Percentiles rank a stretch among this genome's conserved stretches.
phyloP scores from a whole-genome alignment of 2,888 invertebrate genomes.

The Platycheirus rosarum region DNA sequence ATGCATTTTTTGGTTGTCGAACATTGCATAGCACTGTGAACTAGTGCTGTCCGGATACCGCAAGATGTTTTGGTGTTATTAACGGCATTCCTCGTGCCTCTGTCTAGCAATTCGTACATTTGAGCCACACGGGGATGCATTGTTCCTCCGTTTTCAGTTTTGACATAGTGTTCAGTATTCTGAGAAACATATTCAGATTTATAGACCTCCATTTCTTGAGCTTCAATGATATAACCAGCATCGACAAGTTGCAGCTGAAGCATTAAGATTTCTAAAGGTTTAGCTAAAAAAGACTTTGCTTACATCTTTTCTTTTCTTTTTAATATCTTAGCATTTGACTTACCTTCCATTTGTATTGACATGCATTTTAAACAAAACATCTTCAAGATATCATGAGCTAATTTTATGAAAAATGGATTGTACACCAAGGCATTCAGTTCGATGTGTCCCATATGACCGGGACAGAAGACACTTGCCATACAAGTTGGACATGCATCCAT shows the following conservation, averaged over 20 bases:
- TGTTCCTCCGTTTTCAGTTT: constrained; percentile 78
- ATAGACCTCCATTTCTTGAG: constrained; percentile 86
- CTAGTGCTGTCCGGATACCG: constrained; percentile 79
- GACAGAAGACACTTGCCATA: constrained; percentile 86
- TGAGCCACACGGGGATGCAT: constrained; percentile 83
- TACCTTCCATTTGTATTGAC: constrained; percentile 87
- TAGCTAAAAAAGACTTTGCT: no score
- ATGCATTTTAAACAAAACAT: constrained; percentile 89
- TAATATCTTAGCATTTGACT: no score
- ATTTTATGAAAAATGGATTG: constrained; percentile 94
- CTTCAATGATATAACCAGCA: constrained; percentile 88
- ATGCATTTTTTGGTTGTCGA: constrained; percentile 78
- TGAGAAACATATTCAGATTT: constrained; percentile 80
- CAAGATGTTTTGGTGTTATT: constrained; percentile 80
- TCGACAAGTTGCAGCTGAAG: constrained; percentile 89
- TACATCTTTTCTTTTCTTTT: neutral
- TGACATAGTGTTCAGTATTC: constrained; percentile 76
- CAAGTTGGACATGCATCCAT: constrained; percentile 92
- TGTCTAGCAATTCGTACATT: constrained; percentile 82
- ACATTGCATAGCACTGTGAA: constrained; percentile 78
- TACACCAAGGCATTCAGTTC: constrained; percentile 93
- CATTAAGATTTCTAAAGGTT: constrained; percentile 79
- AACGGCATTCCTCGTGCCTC: constrained; percentile 63
- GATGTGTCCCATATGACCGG: constrained; percentile 98
- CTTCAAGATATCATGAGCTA: constrained; percentile 87